A percentile compares a stretch with the other conserved stretches of the same genome.
These are phyloP conservation scores for Ageneiosus marmoratus DNA, from an alignment of 2,113 vertebrate genomes.

Conservation along the genomic window DNA sequence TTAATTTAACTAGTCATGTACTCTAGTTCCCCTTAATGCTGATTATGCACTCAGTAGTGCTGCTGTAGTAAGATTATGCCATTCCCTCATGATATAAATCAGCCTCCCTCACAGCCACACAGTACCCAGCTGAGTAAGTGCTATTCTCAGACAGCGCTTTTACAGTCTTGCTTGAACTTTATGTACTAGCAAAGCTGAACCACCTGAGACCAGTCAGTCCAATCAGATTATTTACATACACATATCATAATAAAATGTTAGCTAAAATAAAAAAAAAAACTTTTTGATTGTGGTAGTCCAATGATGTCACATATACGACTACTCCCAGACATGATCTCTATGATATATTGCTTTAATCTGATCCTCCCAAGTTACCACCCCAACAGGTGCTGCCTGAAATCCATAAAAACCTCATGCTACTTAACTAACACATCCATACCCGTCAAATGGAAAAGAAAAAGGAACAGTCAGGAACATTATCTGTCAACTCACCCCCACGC, in stretches of 20 bases:
- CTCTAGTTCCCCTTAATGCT: not conserved
- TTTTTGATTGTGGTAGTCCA: not conserved
- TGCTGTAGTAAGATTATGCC: not conserved
- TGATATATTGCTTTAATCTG: slow-evolving; percentile 32
- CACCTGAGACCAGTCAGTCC: slow-evolving; percentile 25
- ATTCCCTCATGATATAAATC: not conserved
- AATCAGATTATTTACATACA: not conserved
- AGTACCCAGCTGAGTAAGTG: not conserved
- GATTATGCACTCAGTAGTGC: not conserved
- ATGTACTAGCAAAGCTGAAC: slow-evolving; percentile 22
- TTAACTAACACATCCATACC: slow-evolving; percentile 16
- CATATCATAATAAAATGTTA: not conserved
- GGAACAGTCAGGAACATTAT: slow-evolving; percentile 10
- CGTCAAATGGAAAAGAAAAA: slow-evolving; percentile 29
- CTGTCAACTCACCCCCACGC: not conserved
- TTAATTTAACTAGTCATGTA: not conserved
- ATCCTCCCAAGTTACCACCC: not conserved
- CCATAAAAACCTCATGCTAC: slow-evolving; percentile 14
- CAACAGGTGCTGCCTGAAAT: slow-evolving; percentile 21
- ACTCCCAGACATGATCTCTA: not conserved
- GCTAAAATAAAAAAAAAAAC: too few relatives aligned
- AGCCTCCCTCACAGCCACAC: not conserved
- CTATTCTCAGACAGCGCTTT: not conserved
- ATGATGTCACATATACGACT: not conserved
- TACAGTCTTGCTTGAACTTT: not conserved